Evolutionary conservation across 2,797 vertebrate species (phyloP).

Genomic region (Heteromormyrus szaboi): DNA sequence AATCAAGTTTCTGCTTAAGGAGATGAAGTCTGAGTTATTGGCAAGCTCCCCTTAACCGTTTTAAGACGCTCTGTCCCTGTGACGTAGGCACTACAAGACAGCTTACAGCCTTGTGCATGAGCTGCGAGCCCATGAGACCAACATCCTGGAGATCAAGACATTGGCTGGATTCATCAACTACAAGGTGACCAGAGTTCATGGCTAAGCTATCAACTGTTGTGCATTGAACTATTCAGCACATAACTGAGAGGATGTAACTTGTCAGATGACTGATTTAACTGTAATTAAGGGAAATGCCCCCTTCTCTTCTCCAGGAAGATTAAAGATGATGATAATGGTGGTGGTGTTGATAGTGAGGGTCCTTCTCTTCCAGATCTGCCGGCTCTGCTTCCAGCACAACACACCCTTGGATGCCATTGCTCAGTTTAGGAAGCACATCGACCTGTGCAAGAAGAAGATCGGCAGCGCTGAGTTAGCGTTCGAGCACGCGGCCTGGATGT

Average conservation of each 20-base stretch:
- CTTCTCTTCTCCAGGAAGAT: background rate
- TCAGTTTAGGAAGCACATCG: conserved; percentile 94
- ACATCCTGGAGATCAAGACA: conserved; percentile 96
- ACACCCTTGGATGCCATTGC: conserved; percentile 94
- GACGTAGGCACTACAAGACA: conserved; percentile 81
- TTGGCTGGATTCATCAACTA: conserved; percentile 98
- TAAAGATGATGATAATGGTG: background rate
- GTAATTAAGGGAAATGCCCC: background rate
- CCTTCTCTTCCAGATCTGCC: conserved; percentile 73
- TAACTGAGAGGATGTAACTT: background rate
- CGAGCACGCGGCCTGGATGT: conserved; percentile 96
- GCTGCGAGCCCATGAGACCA: conserved; percentile 90
- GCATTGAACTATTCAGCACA: background rate
- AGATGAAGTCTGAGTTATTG: background rate
- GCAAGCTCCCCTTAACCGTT: too few species aligned
- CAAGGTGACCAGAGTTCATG: conserved; percentile 67
- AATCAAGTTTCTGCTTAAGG: background rate
- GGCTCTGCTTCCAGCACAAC: conserved; percentile 96
- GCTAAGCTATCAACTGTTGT: background rate
- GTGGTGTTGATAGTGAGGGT: background rate
- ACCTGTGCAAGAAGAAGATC: conserved; percentile 95
- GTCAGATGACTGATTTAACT: background rate
- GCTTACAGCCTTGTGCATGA: conserved; percentile 92
- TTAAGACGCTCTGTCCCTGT: background rate
- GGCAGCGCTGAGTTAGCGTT: conserved; percentile 88